Percentiles rank a stretch among this genome's conserved stretches.
phyloP scores from a whole-genome alignment of 2,797 vertebrate genomes.

The Anas flavirostris region DNA sequence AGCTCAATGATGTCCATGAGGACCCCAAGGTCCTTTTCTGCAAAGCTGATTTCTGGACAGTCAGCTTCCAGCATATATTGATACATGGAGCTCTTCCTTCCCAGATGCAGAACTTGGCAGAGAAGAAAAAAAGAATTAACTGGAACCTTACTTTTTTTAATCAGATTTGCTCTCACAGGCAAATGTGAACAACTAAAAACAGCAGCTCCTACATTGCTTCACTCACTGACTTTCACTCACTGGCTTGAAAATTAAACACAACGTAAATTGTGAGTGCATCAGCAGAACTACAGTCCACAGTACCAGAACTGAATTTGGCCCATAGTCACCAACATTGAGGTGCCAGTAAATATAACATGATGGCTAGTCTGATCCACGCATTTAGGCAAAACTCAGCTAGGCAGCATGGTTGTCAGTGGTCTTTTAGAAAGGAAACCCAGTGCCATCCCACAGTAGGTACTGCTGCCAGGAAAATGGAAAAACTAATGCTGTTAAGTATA shows the following conservation, averaged over 20 bases:
- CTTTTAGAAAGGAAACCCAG: neutral
- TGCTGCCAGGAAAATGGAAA: neutral
- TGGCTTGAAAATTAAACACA: neutral
- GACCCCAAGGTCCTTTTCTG: neutral
- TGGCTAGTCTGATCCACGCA: neutral
- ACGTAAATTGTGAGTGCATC: neutral
- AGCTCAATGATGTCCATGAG: neutral
- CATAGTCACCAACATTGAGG: neutral
- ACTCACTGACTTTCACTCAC: neutral
- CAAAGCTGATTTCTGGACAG: neutral
- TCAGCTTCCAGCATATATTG: neutral
- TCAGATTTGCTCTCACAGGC: neutral
- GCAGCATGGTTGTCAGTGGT: neutral
- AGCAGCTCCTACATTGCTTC: rapidly evolving
- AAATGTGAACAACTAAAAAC: neutral
- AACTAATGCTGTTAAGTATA: neutral
- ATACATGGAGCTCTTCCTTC: neutral
- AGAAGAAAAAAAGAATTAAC: neutral
- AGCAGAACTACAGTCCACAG: neutral
- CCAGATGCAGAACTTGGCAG: neutral
- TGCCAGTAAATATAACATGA: neutral
- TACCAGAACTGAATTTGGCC: neutral
- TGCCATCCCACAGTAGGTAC: neutral
- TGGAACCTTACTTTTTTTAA: neutral
- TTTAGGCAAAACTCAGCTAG: neutral